phyloP scores from a whole-genome alignment of 37 sponge, comb jelly and placozoan genomes.

The Ephydatia muelleri region DNA sequence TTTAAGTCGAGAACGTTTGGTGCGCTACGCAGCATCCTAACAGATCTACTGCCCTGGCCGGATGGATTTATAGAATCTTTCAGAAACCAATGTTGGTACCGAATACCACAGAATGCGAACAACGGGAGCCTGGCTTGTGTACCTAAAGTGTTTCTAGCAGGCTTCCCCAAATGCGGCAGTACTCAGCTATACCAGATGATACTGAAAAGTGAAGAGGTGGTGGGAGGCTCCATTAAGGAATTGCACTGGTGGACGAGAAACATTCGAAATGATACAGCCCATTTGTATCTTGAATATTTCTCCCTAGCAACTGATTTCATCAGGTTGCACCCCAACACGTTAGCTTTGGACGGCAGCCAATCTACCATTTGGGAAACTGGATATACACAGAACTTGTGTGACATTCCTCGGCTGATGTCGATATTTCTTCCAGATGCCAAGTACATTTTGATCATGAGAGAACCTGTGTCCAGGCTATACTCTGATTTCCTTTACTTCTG shows the following conservation, averaged over 20 bases:
- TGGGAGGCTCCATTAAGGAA: conserved; percentile 49
- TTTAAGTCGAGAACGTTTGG: not conserved
- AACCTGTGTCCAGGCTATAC: conserved; percentile 44
- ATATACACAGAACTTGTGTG: conserved; percentile 30
- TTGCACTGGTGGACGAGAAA: conserved; percentile 55
- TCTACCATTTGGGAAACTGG: conserved; percentile 49
- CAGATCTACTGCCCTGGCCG: not conserved
- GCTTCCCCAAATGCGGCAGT: conserved; percentile 71
- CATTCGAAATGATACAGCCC: not conserved
- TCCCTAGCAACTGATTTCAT: not conserved
- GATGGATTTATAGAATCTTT: not conserved
- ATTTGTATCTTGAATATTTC: not conserved
- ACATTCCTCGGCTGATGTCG: conserved; percentile 31
- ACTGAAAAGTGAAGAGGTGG: conserved; percentile 28
- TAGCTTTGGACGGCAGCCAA: conserved; percentile 18
- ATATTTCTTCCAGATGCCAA: conserved; percentile 47
- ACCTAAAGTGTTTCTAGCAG: conserved; percentile 60
- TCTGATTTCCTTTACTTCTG: conserved; percentile 57
- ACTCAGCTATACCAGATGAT: conserved; percentile 57
- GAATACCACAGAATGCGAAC: not conserved
- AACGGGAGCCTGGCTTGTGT: conserved; percentile 34
- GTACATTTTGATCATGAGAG: conserved; percentile 54
- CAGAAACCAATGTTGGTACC: not conserved
- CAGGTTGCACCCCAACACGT: not conserved
- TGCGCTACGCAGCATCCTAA: not conserved